These are phyloP conservation scores for Plumapathes pennacea DNA, from an alignment of 92 coral and sea anemone species.

Conservation along the genomic window DNA sequence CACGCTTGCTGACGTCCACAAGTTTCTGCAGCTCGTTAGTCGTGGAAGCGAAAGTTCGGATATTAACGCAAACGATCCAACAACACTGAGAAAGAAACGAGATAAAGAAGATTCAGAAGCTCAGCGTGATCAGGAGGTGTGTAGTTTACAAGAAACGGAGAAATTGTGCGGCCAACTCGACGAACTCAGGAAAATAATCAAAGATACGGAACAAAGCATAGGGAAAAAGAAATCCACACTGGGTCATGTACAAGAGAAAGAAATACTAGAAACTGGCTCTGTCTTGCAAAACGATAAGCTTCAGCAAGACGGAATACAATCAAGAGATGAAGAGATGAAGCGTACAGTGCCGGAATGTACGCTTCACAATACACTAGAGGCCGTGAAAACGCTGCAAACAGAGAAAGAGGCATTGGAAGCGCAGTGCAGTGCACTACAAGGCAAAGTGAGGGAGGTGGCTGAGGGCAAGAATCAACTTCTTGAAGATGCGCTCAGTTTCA, in stretches of 20 bases:
- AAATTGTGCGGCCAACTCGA: conserved; percentile 32
- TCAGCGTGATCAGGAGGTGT: conserved; percentile 11
- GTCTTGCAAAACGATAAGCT: too few species aligned
- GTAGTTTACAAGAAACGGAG: conserved; percentile 26
- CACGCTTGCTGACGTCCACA: conserved; percentile 34
- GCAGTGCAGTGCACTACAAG: conserved; percentile 2
- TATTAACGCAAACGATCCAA: not conserved
- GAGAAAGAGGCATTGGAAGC: conserved; percentile 27
- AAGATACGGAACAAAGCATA: conserved; percentile 34
- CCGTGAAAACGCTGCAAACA: conserved; percentile 7
- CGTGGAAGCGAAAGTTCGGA: not conserved
- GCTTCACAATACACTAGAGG: too few species aligned
- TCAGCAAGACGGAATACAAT: too few species aligned
- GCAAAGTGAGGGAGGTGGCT: conserved; percentile 23
- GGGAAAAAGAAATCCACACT: conserved; percentile 18
- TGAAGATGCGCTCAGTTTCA: conserved; percentile 61
- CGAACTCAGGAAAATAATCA: conserved; percentile 43
- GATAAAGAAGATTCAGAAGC: conserved; percentile 7
- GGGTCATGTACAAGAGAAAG: conserved; percentile 23
- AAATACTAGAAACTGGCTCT: conserved; percentile 13
- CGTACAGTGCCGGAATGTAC: too few species aligned
- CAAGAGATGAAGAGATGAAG: too few species aligned
- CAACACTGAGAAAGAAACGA: not conserved
- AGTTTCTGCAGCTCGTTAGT: conserved; percentile 43
- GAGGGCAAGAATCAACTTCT: conserved; percentile 49